Base-by-base conservation (phyloP, 2,888 invertebrate genomes). In the Acanthoscelides obtectus region DNA sequence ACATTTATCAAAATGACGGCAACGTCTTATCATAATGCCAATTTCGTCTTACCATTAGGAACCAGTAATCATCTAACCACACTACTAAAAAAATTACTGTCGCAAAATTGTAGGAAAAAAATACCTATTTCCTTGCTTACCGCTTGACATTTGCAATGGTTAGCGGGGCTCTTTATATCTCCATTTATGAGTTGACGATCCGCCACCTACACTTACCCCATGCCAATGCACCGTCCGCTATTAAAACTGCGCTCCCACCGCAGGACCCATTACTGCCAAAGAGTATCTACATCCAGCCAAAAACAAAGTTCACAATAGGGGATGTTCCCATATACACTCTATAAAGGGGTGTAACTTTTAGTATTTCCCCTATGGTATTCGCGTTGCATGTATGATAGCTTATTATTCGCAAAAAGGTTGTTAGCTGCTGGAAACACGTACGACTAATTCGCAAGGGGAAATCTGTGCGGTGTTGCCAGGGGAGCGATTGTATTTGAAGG, bases 381-480 rank as follows among this genome's bases (percentile, higher is more conserved):
- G 17, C 45, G 1, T 45, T 45, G 45, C 5, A 45, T 45, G 45
- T 45, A 45, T 45, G 45, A 45, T 45, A 12, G 45, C 45, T 45
- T 45, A 45, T 45, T 45, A 45, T 45, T 45, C 12, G 45, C 45
- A 12, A 45, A 4, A 12, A 45, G 45, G 45, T 12, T 45, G 45
- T 12, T 45, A 12, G 45, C 25, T 25, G 25, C 6, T 5, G 25
- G 12, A 17, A 3, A 45, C 45, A 45, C 5, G 45, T 45, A 45
- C 8, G 1, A 45, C 1, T 45, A 12, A 45, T 1, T 17, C 1
- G 8, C 8, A 12, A 12, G 17, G 45, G 45, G 45, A 45, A 73
- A 69, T 69, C 21, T 22, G 67, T 12, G 67, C 27, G 67, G 20
- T 69, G 73, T 73, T 71, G 73, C 69, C 69, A 70, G 66, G 21